Evolutionary conservation across 2,113 vertebrate genomes (phyloP).

Genomic region (Edolisoma coerulescens): DNA sequence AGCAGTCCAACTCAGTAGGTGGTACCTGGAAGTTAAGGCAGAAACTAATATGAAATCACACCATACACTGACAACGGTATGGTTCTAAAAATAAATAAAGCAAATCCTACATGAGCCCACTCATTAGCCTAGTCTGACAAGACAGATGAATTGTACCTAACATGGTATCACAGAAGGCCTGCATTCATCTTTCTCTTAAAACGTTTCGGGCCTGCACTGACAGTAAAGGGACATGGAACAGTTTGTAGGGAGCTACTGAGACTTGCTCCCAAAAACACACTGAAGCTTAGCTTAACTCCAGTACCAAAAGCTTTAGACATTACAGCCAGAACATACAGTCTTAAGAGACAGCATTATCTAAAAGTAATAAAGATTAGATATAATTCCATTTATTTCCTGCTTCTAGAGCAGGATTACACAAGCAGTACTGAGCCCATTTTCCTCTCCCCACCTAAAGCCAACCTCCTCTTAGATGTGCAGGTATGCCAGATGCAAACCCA

Average conservation of each 20-base stretch:
- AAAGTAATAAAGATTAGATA: background rate
- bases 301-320: background rate
- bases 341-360: background rate
- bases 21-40: background rate
- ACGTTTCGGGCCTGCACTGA: background rate
- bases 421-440: background rate
- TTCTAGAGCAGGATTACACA: background rate
- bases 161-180: background rate
- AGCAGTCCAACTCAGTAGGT: background rate
- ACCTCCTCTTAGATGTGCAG: background rate
- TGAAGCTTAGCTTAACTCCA: background rate
- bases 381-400: background rate
- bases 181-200: background rate
- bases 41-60: background rate
- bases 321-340: background rate
- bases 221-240: background rate
- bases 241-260: background rate
- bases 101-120: background rate
- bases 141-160: background rate
- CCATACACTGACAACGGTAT: background rate
- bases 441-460: background rate
- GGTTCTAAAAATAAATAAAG: background rate
- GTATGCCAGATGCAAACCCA: background rate
- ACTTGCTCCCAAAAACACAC: background rate
- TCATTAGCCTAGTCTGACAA: background rate